phyloP scores from a whole-genome alignment of 35 echinoderm and acorn worm species.

The Chiridota heheva region DNA sequence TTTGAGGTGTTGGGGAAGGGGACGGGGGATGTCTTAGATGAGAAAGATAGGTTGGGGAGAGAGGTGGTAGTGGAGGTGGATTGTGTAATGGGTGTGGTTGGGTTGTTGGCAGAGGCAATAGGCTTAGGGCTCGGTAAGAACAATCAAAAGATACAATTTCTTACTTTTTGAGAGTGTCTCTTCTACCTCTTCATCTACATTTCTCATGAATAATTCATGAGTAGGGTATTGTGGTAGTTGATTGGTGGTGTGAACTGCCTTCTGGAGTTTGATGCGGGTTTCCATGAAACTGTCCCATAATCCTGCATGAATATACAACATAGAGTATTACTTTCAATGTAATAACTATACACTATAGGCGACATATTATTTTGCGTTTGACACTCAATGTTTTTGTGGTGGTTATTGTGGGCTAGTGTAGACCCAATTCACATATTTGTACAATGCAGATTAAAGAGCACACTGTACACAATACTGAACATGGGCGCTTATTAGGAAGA shows the following conservation, averaged over 20 bases:
- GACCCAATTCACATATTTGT: background rate
- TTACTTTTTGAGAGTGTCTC: slow-evolving; percentile 23
- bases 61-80: no score
- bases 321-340: background rate
- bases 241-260: slow-evolving; percentile 63
- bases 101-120: no score
- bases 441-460: no score
- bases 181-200: slow-evolving; percentile 48
- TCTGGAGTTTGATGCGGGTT: slow-evolving; percentile 84
- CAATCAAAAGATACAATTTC: no score
- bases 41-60: background rate
- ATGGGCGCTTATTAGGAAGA: no score
- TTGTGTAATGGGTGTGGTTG: no score
- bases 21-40: no score
- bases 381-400: no score
- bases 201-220: slow-evolving; percentile 33
- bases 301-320: slow-evolving; percentile 36
- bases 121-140: no score
- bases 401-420: no score
- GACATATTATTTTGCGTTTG: background rate
- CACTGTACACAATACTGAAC: no score
- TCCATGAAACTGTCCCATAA: slow-evolving; percentile 95
- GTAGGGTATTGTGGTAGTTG: slow-evolving; percentile 75
- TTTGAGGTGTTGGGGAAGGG: no score
- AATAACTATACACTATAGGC: background rate